Evolutionary conservation across 2,888 invertebrate species (phyloP).

Genomic region (Acholoe squamosa): DNA sequence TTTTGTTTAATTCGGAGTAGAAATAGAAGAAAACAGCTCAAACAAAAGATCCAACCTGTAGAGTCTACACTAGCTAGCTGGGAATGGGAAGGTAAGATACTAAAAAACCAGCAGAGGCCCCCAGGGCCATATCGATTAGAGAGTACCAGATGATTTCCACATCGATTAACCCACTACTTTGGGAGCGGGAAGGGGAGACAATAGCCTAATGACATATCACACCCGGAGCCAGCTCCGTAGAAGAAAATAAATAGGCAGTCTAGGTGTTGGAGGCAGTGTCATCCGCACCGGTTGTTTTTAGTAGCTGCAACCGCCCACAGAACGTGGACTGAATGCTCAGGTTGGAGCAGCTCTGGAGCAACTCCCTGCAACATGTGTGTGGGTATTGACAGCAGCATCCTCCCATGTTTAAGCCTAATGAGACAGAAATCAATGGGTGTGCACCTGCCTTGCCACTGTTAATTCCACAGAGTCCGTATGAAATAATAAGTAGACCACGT

Average conservation of each 20-base stretch:
- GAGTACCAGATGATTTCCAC: not conserved
- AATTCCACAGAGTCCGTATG: not conserved
- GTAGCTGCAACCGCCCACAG: not conserved
- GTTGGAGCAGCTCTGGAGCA: not conserved
- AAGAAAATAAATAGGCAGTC: not conserved
- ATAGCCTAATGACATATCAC: not conserved
- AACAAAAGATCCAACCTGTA: no score
- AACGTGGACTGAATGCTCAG: constrained; percentile 3
- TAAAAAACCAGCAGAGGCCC: not conserved
- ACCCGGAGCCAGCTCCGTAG: not conserved
- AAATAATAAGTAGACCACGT: not conserved
- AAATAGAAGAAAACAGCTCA: no score
- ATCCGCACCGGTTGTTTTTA: not conserved
- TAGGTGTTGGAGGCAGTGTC: constrained; percentile 22
- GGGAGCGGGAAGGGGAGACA: not conserved
- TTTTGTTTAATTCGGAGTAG: no score
- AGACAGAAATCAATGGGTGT: constrained; percentile 25
- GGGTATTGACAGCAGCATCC: not conserved
- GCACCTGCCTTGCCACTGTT: constrained; percentile 11
- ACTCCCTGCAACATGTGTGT: not conserved
- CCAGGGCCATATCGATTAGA: constrained; percentile 10
- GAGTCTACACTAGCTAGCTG: no score
- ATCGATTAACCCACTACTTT: not conserved
- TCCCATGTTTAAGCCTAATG: constrained; percentile 1
- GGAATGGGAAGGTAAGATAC: no score